phyloP scores from a whole-genome alignment of 53 echinoderm and acorn worm species.

The Holothuria scabra region DNA sequence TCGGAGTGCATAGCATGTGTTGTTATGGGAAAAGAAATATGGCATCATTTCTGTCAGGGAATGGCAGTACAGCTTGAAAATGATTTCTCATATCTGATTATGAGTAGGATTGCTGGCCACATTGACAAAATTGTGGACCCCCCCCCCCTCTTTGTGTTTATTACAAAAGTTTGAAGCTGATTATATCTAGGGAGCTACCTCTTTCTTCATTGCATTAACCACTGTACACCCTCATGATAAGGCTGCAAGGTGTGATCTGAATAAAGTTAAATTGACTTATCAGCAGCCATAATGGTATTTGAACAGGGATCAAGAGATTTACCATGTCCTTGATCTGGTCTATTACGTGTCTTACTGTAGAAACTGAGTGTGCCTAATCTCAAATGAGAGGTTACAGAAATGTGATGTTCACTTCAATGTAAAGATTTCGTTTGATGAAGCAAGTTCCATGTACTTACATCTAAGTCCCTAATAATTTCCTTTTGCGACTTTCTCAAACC shows the following conservation, averaged over 20 bases:
- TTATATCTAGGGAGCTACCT: neutral
- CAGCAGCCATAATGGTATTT: constrained; percentile 47
- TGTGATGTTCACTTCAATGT: neutral
- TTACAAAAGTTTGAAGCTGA: constrained; percentile 46
- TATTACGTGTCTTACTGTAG: constrained; percentile 13
- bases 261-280: constrained; percentile 56
- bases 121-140: constrained; percentile 24
- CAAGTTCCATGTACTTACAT: neutral
- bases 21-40: too few species aligned
- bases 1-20: too few species aligned
- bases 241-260: constrained; percentile 26
- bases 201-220: neutral
- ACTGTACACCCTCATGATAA: constrained; percentile 7
- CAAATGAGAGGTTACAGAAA: neutral
- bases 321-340: constrained; percentile 10
- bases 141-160: constrained; percentile 13
- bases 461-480: neutral
- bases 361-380: neutral
- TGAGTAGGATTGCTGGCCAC: neutral
- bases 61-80: neutral
- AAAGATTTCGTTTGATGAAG: neutral
- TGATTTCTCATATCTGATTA: constrained; percentile 14
- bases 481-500: neutral
- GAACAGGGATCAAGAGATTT: constrained; percentile 39
- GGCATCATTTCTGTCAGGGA: too few species aligned